Evolutionary conservation across 2,888 invertebrate genomes (phyloP).

Genomic region (Lasioglossum pauxillum): DNA sequence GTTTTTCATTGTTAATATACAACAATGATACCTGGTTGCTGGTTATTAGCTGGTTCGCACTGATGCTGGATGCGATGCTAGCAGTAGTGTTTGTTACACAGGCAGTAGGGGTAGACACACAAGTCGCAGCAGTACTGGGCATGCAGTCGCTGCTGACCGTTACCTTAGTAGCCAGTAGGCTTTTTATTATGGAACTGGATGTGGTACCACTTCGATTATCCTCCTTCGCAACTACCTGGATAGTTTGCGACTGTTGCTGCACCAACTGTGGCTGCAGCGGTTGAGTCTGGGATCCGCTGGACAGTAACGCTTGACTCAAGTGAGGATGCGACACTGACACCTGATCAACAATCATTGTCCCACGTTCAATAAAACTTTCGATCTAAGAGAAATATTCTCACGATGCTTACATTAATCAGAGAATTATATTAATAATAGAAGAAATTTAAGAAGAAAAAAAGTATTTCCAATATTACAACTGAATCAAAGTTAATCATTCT

Average conservation of each 20-base stretch:
- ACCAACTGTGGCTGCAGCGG: constrained; percentile 69
- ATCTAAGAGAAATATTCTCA: constrained; percentile 29
- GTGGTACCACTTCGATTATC: constrained; percentile 84
- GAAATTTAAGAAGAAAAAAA: neutral
- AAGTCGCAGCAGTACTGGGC: constrained; percentile 83
- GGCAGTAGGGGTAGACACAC: constrained; percentile 83
- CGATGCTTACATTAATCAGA: constrained; percentile 23
- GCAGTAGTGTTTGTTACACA: constrained; percentile 84
- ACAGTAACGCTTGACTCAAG: constrained; percentile 87
- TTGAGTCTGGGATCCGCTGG: constrained; percentile 81
- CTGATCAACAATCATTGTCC: constrained; percentile 80
- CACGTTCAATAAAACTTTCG: constrained; percentile 13
- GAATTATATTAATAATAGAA: constrained; percentile 1
- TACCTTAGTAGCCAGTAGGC: constrained; percentile 97
- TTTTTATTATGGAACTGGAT: constrained; percentile 95
- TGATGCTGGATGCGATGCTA: constrained; percentile 84
- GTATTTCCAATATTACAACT: neutral
- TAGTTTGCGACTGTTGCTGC: constrained; percentile 74
- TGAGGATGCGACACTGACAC: constrained; percentile 87
- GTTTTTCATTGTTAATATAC: constrained; percentile 70
- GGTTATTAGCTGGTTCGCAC: constrained; percentile 85
- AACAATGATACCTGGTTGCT: constrained; percentile 82
- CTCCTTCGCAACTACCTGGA: constrained; percentile 81
- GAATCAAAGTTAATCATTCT: neutral
- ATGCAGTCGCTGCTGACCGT: constrained; percentile 86